Evolutionary conservation across 2,113 vertebrate species (phyloP).

Genomic region (Eolophus roseicapilla): DNA sequence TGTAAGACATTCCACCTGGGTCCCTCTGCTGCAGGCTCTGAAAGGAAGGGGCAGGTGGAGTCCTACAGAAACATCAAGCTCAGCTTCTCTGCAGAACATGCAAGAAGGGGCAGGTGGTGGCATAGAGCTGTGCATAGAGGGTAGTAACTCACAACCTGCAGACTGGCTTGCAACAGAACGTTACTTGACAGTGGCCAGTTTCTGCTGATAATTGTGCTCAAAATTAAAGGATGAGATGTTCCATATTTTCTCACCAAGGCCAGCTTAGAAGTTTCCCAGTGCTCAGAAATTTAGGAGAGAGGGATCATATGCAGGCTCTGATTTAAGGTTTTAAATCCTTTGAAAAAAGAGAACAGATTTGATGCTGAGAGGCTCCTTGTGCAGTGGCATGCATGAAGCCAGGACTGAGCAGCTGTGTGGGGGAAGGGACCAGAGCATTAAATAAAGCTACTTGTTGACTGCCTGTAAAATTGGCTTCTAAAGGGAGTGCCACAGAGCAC

Average conservation of each 20-base stretch:
- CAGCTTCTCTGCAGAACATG: neutral
- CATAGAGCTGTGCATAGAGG: neutral
- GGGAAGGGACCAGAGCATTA: conserved; percentile 40
- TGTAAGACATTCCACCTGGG: neutral
- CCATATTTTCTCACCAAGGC: neutral
- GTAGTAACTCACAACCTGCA: neutral
- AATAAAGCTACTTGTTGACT: conserved; percentile 52
- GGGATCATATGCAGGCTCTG: neutral
- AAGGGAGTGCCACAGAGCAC: conserved; percentile 22
- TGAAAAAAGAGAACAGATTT: neutral
- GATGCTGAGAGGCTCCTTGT: neutral
- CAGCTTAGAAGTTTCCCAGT: neutral
- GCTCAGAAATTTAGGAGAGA: neutral
- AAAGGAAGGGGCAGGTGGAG: neutral
- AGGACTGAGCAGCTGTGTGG: conserved; percentile 28
- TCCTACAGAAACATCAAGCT: neutral
- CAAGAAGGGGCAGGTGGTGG: neutral
- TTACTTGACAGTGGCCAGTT: neutral
- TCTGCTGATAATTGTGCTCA: neutral
- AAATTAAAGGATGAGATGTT: neutral
- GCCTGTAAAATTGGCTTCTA: conserved; percentile 22
- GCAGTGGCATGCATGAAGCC: neutral
- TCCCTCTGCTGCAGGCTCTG: neutral
- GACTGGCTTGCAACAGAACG: neutral
- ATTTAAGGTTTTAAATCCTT: neutral